A percentile compares a stretch with the other conserved stretches of the same genome.
These are phyloP conservation scores for Aphelenchoides besseyi DNA, from an alignment of 1,140 invertebrate species.

Conservation along the genomic window DNA sequence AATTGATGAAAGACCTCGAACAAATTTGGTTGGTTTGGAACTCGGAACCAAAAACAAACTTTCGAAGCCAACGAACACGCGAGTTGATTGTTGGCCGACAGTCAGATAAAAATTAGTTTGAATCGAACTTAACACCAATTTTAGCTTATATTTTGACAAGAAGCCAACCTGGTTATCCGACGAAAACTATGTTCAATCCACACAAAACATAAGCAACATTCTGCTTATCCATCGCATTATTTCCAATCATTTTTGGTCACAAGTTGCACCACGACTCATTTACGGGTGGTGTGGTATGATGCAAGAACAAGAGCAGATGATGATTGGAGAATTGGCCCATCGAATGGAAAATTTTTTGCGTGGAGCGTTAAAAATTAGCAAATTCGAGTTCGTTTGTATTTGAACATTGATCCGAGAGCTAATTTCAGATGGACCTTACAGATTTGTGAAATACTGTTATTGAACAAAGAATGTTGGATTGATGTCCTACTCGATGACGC, in stretches of 20 bases:
- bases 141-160: constrained; percentile 36
- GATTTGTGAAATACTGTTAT: constrained; percentile 38
- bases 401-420: background rate
- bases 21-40: constrained; percentile 36
- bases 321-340: constrained; percentile 17
- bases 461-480: constrained; percentile 38
- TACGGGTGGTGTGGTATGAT: constrained; percentile 26
- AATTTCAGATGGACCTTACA: constrained; percentile 35
- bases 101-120: constrained; percentile 28
- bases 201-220: constrained; percentile 24
- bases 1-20: constrained; percentile 40
- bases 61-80: constrained; percentile 14
- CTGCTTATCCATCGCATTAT: constrained; percentile 28
- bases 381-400: constrained; percentile 27
- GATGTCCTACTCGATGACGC: constrained; percentile 27
- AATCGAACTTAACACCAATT: constrained; percentile 34
- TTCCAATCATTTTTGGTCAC: constrained; percentile 25
- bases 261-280: constrained; percentile 26
- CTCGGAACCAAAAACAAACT: constrained; percentile 26
- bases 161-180: constrained; percentile 20
- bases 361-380: constrained; percentile 31
- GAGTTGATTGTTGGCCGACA: constrained; percentile 14
- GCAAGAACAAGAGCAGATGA: constrained; percentile 13
- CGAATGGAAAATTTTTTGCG: constrained; percentile 30
- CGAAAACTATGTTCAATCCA: background rate